Base-by-base conservation (phyloP, 2,888 invertebrate species). In the Leptinotarsa tumamoca region DNA sequence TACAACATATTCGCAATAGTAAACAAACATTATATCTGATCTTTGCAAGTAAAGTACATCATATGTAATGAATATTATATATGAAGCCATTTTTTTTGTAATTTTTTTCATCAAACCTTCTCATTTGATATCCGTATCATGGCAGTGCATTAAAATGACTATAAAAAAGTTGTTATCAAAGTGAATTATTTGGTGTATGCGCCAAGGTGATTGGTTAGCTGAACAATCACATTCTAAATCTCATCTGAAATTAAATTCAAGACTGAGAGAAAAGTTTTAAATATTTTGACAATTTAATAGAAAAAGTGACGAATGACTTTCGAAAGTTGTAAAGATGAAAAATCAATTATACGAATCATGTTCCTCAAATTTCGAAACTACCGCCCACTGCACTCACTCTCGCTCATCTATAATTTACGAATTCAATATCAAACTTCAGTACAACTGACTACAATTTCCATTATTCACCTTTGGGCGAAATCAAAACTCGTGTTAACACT, bases 401-500 rank as follows among this genome's bases (percentile, higher is more conserved):
- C 63, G 13, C 21, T 14, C 21, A n/a, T 63, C 17, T n/a, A 63
- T 63, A 63, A 63, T 63, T 63, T 43, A 63, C 7, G 33, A 33
- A 63, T 63, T 63, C 63, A 63, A 63, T 63, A 63, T 63, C 63
- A 43, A 63, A 43, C 63, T n/a, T 43, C 63, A 18, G 17, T 43
- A 43, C 27, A 63, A 63, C 63, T 33, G n/a, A 63, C 63, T 33
- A 43, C 17, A 43, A 63, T 63, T 33, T n/a, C 33, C 63, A 63
- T 63, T 63, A 63, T 63, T 63, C 63, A 63, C 63, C 63, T 13
- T 33, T 10, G 63, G 63, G 63, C 63, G 5, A 63, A 33, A 63
- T 63, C 63, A 63, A 63, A 33, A 33, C n/a, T 43, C 63, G 33
- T 63, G 43, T 63, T 43, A 63, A 63, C 63, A 63, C 63, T 63